phyloP scores from a whole-genome alignment of 2,797 vertebrate genomes.

The Phaenicophaeus curvirostris region DNA sequence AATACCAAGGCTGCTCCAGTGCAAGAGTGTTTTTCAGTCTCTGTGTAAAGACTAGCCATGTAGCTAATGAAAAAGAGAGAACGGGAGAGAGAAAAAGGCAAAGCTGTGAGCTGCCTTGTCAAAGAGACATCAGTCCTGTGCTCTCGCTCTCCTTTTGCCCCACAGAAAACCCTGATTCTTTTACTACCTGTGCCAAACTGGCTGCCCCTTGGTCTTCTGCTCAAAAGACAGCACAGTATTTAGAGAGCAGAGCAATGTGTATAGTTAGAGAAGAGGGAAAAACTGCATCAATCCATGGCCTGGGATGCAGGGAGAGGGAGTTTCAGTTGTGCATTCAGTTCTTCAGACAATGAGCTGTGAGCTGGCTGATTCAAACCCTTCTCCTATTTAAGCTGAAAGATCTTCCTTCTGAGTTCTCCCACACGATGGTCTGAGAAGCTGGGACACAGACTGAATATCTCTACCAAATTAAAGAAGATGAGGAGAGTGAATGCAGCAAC shows the following conservation, averaged over 20 bases:
- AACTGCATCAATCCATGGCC: background rate
- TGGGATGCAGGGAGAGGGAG: background rate
- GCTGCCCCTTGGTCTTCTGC: background rate
- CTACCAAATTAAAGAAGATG: background rate
- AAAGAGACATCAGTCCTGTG: background rate
- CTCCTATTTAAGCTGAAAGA: background rate
- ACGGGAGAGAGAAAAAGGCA: background rate
- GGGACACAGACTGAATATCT: background rate
- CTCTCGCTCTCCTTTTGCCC: background rate
- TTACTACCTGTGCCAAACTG: background rate
- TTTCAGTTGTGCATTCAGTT: background rate
- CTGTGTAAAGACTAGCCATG: background rate
- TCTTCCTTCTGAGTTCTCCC: background rate
- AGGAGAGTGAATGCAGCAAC: background rate
- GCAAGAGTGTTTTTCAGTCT: background rate
- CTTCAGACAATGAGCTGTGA: background rate
- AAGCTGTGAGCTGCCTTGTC: background rate
- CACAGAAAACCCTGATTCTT: background rate
- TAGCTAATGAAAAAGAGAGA: background rate
- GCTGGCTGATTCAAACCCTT: background rate
- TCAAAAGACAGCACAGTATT: background rate
- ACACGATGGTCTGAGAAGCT: background rate
- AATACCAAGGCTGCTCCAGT: background rate
- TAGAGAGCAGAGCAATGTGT: background rate
- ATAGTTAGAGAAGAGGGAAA: background rate